Evolutionary conservation across 1,140 invertebrate species (phyloP).

Genomic region (Bombus haemorrhoidalis): DNA sequence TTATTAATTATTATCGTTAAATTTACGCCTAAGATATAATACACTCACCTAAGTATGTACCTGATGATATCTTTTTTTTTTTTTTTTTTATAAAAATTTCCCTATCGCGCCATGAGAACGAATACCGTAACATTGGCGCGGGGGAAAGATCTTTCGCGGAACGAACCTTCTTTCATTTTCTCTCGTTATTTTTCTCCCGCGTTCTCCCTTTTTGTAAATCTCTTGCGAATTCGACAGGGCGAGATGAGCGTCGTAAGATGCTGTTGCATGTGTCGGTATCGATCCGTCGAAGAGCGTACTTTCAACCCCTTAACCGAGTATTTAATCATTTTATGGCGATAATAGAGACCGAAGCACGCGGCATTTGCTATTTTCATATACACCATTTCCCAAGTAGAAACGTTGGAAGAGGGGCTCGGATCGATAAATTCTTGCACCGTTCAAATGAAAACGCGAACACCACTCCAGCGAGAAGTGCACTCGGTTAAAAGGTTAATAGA

Average conservation of each 20-base stretch:
- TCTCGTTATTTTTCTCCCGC: neutral
- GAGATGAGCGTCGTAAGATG: neutral
- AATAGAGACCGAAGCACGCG: neutral
- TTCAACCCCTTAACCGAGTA: slow-evolving; percentile 9
- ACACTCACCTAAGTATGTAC: slow-evolving; percentile 75
- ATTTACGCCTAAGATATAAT: slow-evolving; percentile 75
- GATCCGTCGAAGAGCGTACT: neutral
- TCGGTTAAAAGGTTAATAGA: slow-evolving; percentile 40
- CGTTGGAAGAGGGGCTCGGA: neutral
- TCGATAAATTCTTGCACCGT: slow-evolving; percentile 24
- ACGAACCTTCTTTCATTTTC: neutral
- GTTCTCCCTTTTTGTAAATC: neutral
- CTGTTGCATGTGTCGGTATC: neutral
- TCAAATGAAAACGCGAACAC: slow-evolving; percentile 2
- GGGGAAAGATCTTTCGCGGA: slow-evolving; percentile 17
- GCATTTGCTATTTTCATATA: too few relatives aligned
- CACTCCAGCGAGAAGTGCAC: neutral
- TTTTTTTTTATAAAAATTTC: slow-evolving; percentile 66
- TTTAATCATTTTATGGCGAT: neutral
- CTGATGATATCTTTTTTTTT: slow-evolving; percentile 71
- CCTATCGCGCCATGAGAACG: slow-evolving; percentile 42
- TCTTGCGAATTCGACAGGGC: slow-evolving; percentile 11
- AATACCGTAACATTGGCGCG: slow-evolving; percentile 24
- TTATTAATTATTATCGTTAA: slow-evolving; percentile 76
- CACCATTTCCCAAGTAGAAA: neutral